Evolutionary conservation across 1,140 invertebrate species (phyloP), one percentile per base, ranked within the genome.

Genomic region (Nomia melanderi): DNA sequence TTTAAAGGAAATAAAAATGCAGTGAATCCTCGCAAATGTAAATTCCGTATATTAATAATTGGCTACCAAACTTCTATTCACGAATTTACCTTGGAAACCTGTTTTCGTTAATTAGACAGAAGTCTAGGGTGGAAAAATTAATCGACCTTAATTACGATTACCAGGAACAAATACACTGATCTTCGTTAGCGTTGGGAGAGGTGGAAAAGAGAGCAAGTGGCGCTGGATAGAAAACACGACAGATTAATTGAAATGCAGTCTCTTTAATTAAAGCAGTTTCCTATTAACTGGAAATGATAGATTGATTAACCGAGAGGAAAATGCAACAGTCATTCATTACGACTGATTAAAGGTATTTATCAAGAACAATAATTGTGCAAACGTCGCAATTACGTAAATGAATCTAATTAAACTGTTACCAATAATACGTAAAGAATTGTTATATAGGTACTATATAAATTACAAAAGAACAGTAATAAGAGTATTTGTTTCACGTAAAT

Each of bases 251-350:
- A 41, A 74, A 65, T n/a, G 60, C 54, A 56, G 23, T 31, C 53
- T 41, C 33, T 65, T 65, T 54, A 65, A 65, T 74, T 65, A 74
- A 74, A 56, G 65, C 54, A 65, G 44, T 74, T 74, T 20, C 33
- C 7, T 25, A 41, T 31, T 31, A 47, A 73, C 62, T 9, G n/a
- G 29, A 20, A 31, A 54, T 53, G 60, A 54, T 36, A 25, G 36
- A 65, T 74, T 65, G 56, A 74, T 74, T 47, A 47, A 6, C 14
- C n/a, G 20, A 11, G 53, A 41, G 7, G 23, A 4, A 29, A 11
- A 9, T n/a, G 1, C 23, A 27, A n/a, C n/a, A 17, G 29, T 47
- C 41, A 47, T 60, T 25, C 17, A 12, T 33, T n/a, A n/a, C 31
- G 3, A n/a, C 1, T 59, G 17, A 0, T 1, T 2, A 60, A 60